phyloP scores from a whole-genome alignment of 2,113 vertebrate genomes.

The Odontophorus gujanensis region DNA sequence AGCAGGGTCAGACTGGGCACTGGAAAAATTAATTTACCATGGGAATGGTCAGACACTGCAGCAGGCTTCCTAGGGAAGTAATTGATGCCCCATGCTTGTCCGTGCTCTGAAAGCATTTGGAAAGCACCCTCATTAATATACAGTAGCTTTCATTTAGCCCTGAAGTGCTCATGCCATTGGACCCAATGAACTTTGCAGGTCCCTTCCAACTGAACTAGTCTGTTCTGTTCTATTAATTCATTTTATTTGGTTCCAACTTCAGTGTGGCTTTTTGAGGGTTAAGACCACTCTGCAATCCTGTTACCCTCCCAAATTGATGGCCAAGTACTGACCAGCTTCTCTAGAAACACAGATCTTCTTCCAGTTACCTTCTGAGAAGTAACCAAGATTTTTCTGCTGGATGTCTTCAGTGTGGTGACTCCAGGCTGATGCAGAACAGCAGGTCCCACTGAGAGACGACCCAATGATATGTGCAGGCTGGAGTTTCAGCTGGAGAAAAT shows the following conservation, averaged over 20 bases:
- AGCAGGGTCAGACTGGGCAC: background rate
- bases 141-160: background rate
- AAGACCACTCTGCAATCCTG: background rate
- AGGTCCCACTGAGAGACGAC: background rate
- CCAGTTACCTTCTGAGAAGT: background rate
- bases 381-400: background rate
- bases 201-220: background rate
- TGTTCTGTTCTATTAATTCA: background rate
- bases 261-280: background rate
- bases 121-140: background rate
- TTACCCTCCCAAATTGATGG: background rate
- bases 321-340: background rate
- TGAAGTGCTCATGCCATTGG: background rate
- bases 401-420: background rate
- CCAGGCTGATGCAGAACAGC: background rate
- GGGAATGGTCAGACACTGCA: background rate
- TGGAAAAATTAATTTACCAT: background rate
- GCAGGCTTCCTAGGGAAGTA: background rate
- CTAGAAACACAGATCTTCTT: background rate
- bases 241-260: background rate
- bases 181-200: background rate
- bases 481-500: background rate
- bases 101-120: background rate
- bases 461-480: background rate
- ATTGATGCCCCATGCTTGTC: background rate